Evolutionary conservation across 2,113 vertebrate species (phyloP), one percentile per base, ranked within the genome.

Genomic region (Xenopus borealis): DNA sequence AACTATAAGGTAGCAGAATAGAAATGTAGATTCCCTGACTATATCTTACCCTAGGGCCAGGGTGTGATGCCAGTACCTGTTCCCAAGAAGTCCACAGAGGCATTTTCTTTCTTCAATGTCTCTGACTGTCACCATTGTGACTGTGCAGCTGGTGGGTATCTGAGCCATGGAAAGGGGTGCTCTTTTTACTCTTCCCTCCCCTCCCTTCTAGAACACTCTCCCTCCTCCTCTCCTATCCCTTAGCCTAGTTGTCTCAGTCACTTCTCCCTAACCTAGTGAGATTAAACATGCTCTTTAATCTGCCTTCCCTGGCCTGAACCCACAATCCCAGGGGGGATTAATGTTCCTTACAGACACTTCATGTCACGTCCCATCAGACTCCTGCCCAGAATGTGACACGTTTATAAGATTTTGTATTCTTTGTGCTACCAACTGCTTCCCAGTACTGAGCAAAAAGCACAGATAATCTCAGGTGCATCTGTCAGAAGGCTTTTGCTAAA

Each of bases 211-310:
- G 17, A 72, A 45, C 1, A 17, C 30, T 40, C 17, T 52, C 52
- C n/a, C 33, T 27, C 20, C 67, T 53, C 45, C 53, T 66, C 69
- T 47, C 23, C 44, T 50, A 40, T 30, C 10, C 13, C 67, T 47
- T 75, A 74, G 73, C 73, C 66, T 62, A 69, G 62, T 55, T 69
- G 20, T 50, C 61, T 55, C 68, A 77, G 58, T 30, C 70, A 62
- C 23, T 66, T 68, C 78, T 77, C 70, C 80, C 7, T 63, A 65
- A 66, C 71, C 20, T 76, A 13, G 13, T 70, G 53, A 70, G 78
- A 79, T 81, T 80, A 83, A 74, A 80, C 30, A 62, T 80, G 73
- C 76, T 50, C 40, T 62, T 80, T 80, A 81, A 83, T 83, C 72
- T 76, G 40, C 64, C 80, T 83, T 75, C 69, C 80, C 81, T 45